These are phyloP conservation scores for Aulostomus chinensis DNA, from an alignment of 2,797 vertebrate species.

Conservation along the genomic window DNA sequence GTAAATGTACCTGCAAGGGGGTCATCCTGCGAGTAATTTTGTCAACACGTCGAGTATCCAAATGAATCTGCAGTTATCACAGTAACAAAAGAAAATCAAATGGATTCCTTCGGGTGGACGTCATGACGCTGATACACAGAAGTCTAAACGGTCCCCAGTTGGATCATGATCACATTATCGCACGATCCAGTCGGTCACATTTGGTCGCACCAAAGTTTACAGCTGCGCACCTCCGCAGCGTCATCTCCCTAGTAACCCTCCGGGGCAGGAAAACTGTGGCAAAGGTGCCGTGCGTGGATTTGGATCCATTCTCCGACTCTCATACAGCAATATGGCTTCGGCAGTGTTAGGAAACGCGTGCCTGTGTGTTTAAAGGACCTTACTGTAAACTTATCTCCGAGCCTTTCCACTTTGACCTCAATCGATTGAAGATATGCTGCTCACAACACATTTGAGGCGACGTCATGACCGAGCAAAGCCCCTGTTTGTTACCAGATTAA, in stretches of 20 bases:
- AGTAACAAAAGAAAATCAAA: neutral
- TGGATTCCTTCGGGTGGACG: neutral
- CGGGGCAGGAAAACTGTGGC: constrained; percentile 74
- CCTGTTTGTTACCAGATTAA: too few relatives aligned
- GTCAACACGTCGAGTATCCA: neutral
- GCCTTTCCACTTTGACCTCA: too few relatives aligned
- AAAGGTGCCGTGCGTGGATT: constrained; percentile 50
- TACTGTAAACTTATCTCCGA: too few relatives aligned
- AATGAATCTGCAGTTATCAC: constrained; percentile 9
- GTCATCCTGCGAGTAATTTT: neutral
- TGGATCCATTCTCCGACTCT: neutral
- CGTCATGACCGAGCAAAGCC: too few relatives aligned
- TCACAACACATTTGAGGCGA: too few relatives aligned
- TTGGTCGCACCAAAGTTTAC: constrained; percentile 42
- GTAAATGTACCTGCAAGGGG: neutral
- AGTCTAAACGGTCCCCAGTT: neutral
- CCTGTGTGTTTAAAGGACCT: neutral
- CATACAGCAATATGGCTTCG: too few relatives aligned
- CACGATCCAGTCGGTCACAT: neutral
- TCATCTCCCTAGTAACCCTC: constrained; percentile 87
- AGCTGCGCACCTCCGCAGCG: constrained; percentile 74
- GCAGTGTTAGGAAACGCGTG: too few relatives aligned
- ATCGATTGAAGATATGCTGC: too few relatives aligned
- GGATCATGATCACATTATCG: neutral
- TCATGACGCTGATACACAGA: too few relatives aligned